These are phyloP conservation scores for Phaethon lepturus DNA, from an alignment of 2,113 vertebrate genomes.

Conservation along the genomic window DNA sequence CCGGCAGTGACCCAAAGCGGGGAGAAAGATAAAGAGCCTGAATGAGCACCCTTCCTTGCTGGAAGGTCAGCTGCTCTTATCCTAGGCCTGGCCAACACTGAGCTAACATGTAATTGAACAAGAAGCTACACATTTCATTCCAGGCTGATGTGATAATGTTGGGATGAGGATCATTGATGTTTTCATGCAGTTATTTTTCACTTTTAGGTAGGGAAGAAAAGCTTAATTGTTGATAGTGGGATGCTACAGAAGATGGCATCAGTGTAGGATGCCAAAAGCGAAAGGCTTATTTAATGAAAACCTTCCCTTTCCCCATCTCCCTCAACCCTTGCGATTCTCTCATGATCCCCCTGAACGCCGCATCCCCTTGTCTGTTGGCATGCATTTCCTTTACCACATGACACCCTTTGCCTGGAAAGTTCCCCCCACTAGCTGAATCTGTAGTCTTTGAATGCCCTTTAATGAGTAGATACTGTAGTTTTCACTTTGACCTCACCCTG, in stretches of 20 bases:
- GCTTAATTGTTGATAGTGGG: neutral
- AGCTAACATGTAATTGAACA: neutral
- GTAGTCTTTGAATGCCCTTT: conserved; percentile 64
- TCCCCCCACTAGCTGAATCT: conserved; percentile 37
- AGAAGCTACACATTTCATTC: neutral
- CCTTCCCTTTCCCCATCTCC: conserved; percentile 3
- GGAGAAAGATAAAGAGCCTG: neutral
- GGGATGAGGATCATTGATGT: neutral
- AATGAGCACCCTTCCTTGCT: neutral
- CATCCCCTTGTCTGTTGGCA: conserved; percentile 74
- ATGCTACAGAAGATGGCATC: neutral
- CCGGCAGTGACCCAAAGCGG: neutral
- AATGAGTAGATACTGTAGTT: conserved; percentile 49
- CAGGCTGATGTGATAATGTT: neutral
- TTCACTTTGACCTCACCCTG: conserved; percentile 34
- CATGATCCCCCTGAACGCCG: conserved; percentile 48
- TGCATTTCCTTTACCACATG: conserved; percentile 71
- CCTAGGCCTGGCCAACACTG: neutral
- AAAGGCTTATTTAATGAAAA: neutral
- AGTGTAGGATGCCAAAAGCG: neutral
- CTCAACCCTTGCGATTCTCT: conserved; percentile 20
- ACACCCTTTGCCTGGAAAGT: conserved; percentile 60
- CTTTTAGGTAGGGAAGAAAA: neutral
- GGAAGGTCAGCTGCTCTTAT: neutral
- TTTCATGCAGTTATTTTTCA: neutral